phyloP scores from a whole-genome alignment of 1,140 invertebrate species.

The Calliopsis andreniformis region DNA sequence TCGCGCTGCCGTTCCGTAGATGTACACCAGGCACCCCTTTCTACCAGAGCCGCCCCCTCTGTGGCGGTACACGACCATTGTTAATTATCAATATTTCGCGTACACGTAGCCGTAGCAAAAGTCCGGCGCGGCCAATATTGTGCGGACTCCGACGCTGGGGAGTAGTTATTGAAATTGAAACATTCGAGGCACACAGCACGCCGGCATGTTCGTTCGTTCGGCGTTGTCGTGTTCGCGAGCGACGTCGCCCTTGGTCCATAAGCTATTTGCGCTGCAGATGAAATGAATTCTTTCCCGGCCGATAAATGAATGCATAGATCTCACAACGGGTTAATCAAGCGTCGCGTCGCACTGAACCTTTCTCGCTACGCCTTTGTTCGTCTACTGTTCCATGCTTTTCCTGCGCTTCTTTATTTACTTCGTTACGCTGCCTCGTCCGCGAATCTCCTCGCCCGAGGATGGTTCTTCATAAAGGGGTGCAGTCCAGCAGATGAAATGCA shows the following conservation, averaged over 20 bases:
- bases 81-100: conserved; percentile 81
- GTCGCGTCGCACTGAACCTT: conserved; percentile 44
- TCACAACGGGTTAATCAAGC: conserved; percentile 77
- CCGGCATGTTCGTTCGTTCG: conserved; percentile 57
- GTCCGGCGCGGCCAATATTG: conserved; percentile 70
- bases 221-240: conserved; percentile 52
- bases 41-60: conserved; percentile 50
- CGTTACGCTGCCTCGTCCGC: not conserved
- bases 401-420: conserved; percentile 9
- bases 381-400: conserved; percentile 1
- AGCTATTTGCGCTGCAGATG: conserved; percentile 65
- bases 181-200: conserved; percentile 74
- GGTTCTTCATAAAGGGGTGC: not conserved
- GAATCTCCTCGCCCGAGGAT: not conserved
- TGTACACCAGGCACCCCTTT: conserved; percentile 60
- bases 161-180: conserved; percentile 83
- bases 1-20: conserved; percentile 21
- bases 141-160: conserved; percentile 75
- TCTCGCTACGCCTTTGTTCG: conserved; percentile 38
- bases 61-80: conserved; percentile 75
- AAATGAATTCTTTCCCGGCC: conserved; percentile 71
- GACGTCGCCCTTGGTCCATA: conserved; percentile 56
- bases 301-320: conserved; percentile 69
- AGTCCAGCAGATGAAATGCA: too few species aligned
- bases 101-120: conserved; percentile 71